These are phyloP conservation scores for Spilarctia lutea DNA, from an alignment of 2,888 invertebrate genomes.

Conservation along the genomic window DNA sequence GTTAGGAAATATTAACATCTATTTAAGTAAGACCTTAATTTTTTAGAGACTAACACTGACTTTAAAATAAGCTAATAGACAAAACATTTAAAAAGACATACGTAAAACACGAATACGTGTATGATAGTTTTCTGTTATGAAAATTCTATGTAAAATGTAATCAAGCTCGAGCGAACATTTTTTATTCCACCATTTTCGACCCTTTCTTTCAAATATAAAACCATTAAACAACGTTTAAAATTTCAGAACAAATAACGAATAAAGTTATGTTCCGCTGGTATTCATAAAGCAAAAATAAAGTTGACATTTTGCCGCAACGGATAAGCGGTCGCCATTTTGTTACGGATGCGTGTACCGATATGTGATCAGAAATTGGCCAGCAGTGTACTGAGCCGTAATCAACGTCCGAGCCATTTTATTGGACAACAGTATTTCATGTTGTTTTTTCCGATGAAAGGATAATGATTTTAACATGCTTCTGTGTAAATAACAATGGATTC, in stretches of 20 bases:
- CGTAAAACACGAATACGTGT: background rate
- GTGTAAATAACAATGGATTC: background rate
- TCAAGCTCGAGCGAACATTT: slow-evolving; percentile 14
- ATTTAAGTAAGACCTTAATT: background rate
- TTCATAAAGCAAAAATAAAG: slow-evolving; percentile 46
- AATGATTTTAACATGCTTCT: slow-evolving; percentile 16
- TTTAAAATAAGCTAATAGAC: background rate
- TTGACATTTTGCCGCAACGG: slow-evolving; percentile 44
- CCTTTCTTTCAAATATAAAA: slow-evolving; percentile 18
- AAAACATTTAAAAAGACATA: slow-evolving; percentile 2
- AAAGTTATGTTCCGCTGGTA: slow-evolving; percentile 30
- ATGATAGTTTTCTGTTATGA: background rate
- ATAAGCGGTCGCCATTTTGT: slow-evolving; percentile 47
- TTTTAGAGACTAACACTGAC: background rate
- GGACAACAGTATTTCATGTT: slow-evolving; percentile 37
- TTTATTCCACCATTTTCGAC: slow-evolving; percentile 21
- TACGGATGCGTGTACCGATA: slow-evolving; percentile 42
- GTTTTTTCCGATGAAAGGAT: slow-evolving; percentile 30
- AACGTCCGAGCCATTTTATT: slow-evolving; percentile 46
- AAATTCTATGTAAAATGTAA: slow-evolving; percentile 21
- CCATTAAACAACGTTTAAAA: slow-evolving; percentile 31
- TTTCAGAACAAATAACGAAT: slow-evolving; percentile 34
- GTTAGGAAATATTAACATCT: background rate
- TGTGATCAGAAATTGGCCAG: slow-evolving; percentile 55
- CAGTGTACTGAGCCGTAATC: slow-evolving; percentile 53